These are phyloP conservation scores for Parasteatoda lunata DNA, from an alignment of 2,888 invertebrate species.

Conservation along the genomic window DNA sequence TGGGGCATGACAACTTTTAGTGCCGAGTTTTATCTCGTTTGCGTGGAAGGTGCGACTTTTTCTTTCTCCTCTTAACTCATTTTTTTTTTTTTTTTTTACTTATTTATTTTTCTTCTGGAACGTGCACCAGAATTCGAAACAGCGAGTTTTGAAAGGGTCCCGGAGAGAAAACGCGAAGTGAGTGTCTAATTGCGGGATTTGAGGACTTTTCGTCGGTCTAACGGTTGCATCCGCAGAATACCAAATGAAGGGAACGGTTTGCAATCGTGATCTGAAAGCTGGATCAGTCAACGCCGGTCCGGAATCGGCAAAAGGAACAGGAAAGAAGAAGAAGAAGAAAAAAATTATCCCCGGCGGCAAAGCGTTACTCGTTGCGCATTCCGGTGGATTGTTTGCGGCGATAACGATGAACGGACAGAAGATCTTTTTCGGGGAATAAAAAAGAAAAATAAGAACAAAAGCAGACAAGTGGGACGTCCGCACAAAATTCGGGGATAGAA, in stretches of 20 bases:
- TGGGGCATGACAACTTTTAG: neutral
- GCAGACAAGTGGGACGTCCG: constrained; percentile 5
- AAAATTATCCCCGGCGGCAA: neutral
- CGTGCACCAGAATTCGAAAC: neutral
- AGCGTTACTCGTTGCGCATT: neutral
- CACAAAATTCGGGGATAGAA: neutral
- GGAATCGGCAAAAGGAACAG: neutral
- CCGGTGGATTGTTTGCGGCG: constrained; percentile 2
- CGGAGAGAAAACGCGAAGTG: neutral
- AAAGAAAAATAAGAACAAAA: neutral
- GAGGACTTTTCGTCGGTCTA: constrained; percentile 5
- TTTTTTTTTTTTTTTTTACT: neutral
- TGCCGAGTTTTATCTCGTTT: neutral
- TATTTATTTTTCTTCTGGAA: neutral
- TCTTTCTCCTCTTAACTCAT: neutral
- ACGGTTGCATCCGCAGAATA: neutral
- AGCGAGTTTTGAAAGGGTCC: neutral
- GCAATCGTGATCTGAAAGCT: neutral
- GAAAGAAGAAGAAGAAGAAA: neutral
- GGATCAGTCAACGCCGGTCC: neutral
- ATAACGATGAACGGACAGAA: neutral
- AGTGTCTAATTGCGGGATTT: constrained; percentile 5
- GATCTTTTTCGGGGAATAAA: neutral
- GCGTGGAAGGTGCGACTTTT: neutral
- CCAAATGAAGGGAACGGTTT: neutral